Evolutionary conservation across 2,888 invertebrate genomes (phyloP).

Genomic region (Loripinus fragilis): DNA sequence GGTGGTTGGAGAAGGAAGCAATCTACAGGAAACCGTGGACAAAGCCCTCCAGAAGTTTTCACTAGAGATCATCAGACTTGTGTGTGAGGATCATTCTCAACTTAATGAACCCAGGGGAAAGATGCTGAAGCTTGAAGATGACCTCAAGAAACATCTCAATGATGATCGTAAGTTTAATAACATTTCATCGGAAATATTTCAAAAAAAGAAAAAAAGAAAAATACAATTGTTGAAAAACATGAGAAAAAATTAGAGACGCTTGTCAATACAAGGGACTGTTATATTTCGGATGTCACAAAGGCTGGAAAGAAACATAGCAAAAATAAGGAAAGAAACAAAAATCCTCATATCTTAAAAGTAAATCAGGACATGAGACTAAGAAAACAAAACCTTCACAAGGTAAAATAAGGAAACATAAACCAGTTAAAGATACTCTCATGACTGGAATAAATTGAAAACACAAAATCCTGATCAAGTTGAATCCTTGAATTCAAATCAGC

Average conservation of each 20-base stretch:
- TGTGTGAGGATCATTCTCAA: conserved; percentile 15
- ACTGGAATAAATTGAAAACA: neutral
- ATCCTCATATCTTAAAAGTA: neutral
- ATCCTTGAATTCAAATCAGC: neutral
- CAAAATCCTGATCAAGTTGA: neutral
- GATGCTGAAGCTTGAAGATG: conserved; percentile 12
- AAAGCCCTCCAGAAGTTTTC: conserved; percentile 25
- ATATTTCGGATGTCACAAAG: neutral
- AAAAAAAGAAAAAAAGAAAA: conserved; percentile 18
- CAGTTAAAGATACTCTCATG: neutral
- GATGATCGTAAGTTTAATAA: conserved; percentile 19
- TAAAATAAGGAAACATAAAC: neutral
- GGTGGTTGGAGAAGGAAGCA: conserved; percentile 19
- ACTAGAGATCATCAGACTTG: conserved; percentile 15
- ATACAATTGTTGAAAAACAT: conserved; percentile 19
- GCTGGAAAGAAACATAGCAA: neutral
- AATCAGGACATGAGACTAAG: neutral
- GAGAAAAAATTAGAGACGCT: conserved; percentile 10
- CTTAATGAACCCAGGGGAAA: conserved; percentile 3
- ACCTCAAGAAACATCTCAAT: conserved; percentile 1
- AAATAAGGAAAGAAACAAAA: neutral
- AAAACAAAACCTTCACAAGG: neutral
- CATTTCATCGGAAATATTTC: neutral
- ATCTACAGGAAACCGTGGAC: conserved; percentile 22
- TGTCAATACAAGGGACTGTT: conserved; percentile 2